Percentiles rank a stretch among this genome's conserved stretches.
These are phyloP conservation scores for Chironomus tepperi DNA, from an alignment of 1,140 invertebrate genomes.

Conservation along the genomic window DNA sequence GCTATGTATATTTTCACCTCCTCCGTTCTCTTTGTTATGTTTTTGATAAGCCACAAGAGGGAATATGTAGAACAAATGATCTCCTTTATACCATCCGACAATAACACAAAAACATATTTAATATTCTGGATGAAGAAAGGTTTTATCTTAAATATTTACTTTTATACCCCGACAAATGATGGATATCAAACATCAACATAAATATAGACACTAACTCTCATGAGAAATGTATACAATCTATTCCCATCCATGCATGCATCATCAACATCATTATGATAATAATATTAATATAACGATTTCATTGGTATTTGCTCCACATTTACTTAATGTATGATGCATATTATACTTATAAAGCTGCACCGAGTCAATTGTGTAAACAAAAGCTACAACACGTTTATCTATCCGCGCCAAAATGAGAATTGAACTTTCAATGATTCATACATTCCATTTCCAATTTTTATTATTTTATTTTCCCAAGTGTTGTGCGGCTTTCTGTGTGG, in stretches of 20 bases:
- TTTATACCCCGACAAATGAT: background rate
- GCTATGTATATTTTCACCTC: no score
- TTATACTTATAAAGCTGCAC: no score
- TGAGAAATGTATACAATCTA: background rate
- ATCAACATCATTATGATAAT: background rate
- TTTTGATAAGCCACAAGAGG: no score
- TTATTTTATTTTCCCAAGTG: background rate
- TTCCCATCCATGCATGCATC: background rate
- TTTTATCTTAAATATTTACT: background rate
- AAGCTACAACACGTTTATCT: no score
- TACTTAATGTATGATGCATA: background rate
- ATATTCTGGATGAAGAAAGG: background rate
- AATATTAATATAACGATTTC: background rate
- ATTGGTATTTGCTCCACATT: background rate
- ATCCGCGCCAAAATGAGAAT: background rate
- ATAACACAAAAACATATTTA: no score
- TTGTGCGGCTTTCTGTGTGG: conserved; percentile 5
- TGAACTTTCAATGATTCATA: conserved; percentile 13
- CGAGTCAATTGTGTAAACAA: no score
- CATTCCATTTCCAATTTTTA: background rate
- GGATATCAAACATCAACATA: background rate
- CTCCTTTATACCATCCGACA: no score
- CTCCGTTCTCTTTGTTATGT: no score
- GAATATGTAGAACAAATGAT: no score
- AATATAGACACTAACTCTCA: background rate